These are phyloP conservation scores for Pyrochroa serraticornis DNA, from an alignment of 2,888 invertebrate species.

Conservation along the genomic window DNA sequence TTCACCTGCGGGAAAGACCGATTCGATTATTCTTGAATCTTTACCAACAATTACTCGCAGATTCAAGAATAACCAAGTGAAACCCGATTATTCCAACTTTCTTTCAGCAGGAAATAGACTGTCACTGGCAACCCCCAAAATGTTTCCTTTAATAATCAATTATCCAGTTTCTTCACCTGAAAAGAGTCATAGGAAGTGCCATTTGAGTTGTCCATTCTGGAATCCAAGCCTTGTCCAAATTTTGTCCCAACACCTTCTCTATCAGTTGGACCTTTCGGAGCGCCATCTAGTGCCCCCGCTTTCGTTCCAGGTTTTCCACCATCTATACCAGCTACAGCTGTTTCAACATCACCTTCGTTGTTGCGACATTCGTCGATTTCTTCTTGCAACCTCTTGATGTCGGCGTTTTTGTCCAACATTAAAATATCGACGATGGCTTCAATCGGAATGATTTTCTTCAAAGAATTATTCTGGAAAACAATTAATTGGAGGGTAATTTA, in stretches of 20 bases:
- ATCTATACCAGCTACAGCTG: neutral
- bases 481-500: neutral
- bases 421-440: constrained; percentile 53
- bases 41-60: no score
- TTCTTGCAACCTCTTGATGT: constrained; percentile 59
- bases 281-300: constrained; percentile 2
- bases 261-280: neutral
- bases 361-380: constrained; percentile 53
- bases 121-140: no score
- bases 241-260: neutral
- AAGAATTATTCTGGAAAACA: constrained; percentile 38
- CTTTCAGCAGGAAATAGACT: no score
- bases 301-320: neutral
- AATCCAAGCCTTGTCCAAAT: no score
- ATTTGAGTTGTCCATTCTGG: no score
- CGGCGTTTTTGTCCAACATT: constrained; percentile 59
- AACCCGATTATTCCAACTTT: no score
- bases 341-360: constrained; percentile 42
- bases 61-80: no score
- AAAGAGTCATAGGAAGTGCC: no score
- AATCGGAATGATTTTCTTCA: constrained; percentile 52
- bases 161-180: no score
- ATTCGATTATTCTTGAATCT: no score
- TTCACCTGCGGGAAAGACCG: no score
- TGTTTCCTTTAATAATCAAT: no score